Percentiles rank a stretch among this genome's conserved stretches.
phyloP scores from a whole-genome alignment of 92 coral and sea anemone species.

The Desmophyllum pertusum region DNA sequence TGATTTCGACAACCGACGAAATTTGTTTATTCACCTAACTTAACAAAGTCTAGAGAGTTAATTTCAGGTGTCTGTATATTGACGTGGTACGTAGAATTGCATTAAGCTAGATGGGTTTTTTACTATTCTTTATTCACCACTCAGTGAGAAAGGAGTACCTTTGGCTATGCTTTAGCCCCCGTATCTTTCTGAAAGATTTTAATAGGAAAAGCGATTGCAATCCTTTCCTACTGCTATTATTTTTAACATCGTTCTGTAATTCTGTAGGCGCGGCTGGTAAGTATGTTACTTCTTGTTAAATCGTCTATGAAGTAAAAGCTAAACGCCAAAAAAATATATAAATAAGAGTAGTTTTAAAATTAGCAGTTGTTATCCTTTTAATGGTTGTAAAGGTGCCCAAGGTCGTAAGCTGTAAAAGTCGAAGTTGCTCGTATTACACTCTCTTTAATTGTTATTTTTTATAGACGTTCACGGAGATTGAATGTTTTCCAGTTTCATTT shows the following conservation, averaged over 20 bases:
- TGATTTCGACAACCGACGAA: not conserved
- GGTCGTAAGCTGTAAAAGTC: not conserved
- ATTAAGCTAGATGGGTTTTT: not conserved
- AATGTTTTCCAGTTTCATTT: too few relatives aligned
- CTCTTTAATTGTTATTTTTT: too few relatives aligned
- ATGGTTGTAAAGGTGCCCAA: not conserved
- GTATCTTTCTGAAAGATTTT: not conserved
- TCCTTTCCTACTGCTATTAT: not conserved
- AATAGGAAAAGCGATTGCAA: not conserved
- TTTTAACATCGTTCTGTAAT: not conserved
- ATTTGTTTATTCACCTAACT: slow-evolving; percentile 19
- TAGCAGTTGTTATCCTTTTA: not conserved
- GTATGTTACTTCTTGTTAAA: not conserved
- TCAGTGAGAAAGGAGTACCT: not conserved
- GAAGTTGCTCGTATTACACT: not conserved
- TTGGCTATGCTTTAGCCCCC: slow-evolving; percentile 31
- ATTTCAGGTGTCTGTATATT: slow-evolving; percentile 18
- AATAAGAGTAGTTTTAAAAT: not conserved
- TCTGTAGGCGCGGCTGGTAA: slow-evolving; percentile 16
- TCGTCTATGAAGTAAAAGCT: not conserved
- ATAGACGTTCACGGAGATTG: too few relatives aligned
- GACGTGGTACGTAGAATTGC: not conserved
- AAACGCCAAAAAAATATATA: not conserved
- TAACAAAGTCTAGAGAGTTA: not conserved
- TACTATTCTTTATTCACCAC: not conserved